A percentile compares a stretch with the other conserved stretches of the same genome.
These are phyloP conservation scores for Stenotaenia linearis DNA, from an alignment of 2,888 invertebrate genomes.

Conservation along the genomic window DNA sequence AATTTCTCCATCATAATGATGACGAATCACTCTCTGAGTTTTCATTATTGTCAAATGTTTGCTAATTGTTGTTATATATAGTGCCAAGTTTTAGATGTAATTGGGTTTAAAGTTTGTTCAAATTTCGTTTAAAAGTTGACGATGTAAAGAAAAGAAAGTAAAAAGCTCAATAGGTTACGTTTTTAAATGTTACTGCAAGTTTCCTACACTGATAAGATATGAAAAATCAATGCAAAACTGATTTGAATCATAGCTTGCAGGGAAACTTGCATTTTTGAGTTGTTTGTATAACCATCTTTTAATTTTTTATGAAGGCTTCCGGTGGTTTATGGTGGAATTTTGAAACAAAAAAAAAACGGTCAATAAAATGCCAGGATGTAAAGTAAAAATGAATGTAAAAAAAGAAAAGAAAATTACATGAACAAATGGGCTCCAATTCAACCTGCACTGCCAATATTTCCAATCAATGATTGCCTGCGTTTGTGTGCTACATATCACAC, in stretches of 20 bases:
- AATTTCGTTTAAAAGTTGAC: not conserved
- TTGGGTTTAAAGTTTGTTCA: not conserved
- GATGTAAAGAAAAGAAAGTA: not conserved
- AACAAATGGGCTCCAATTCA: not conserved
- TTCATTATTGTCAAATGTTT: slow-evolving; percentile 2
- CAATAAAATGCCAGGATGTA: not conserved
- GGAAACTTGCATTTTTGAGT: not conserved
- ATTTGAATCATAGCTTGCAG: slow-evolving; percentile 7
- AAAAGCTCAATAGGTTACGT: not conserved
- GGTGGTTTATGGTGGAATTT: not conserved
- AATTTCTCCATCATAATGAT: not conserved
- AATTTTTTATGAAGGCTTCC: slow-evolving; percentile 2
- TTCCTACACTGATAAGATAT: not conserved
- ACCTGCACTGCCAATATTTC: not conserved
- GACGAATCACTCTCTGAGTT: not conserved
- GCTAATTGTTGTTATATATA: not conserved
- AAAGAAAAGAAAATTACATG: not conserved
- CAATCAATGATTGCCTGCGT: slow-evolving; percentile 12
- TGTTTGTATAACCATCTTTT: not conserved
- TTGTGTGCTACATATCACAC: slow-evolving; percentile 21
- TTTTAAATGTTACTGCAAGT: not conserved
- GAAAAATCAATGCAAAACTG: slow-evolving; percentile 21
- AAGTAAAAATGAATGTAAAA: not conserved
- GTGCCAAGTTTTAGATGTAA: not conserved
- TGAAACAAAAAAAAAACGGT: not conserved